Percentiles rank a stretch among this genome's conserved stretches.
These are phyloP conservation scores for Zaprionus vittiger DNA, from an alignment of 1,140 invertebrate species.

Conservation along the genomic window DNA sequence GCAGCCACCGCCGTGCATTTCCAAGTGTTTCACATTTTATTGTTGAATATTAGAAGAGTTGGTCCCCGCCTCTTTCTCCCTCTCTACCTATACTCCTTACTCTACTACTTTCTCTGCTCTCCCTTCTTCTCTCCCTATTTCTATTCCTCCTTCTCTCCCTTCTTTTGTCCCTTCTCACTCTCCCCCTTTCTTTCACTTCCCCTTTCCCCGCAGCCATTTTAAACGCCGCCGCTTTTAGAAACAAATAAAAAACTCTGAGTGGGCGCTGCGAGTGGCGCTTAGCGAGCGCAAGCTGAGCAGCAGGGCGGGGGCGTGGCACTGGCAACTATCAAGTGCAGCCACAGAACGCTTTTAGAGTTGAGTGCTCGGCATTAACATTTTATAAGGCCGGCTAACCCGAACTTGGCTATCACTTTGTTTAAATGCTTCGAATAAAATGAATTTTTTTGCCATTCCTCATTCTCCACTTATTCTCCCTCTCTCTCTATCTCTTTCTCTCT, in stretches of 20 bases:
- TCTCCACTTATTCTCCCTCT: conserved; percentile 4
- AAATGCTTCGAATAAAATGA: conserved; percentile 54
- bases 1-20: conserved; percentile 51
- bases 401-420: conserved; percentile 52
- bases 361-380: conserved; percentile 71
- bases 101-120: neutral
- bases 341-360: conserved; percentile 67
- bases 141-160: neutral
- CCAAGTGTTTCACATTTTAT: conserved; percentile 52
- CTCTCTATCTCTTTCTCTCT: conserved; percentile 13
- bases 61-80: neutral
- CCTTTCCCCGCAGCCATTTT: conserved; percentile 11
- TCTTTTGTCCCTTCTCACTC: neutral
- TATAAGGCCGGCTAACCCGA: conserved; percentile 36
- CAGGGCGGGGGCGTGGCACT: neutral
- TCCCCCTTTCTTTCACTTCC: neutral
- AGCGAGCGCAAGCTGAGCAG: neutral
- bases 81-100: too few species aligned
- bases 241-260: conserved; percentile 40
- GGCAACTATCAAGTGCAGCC: conserved; percentile 52
- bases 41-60: conserved; percentile 26
- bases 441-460: conserved; percentile 1
- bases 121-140: neutral
- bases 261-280: neutral
- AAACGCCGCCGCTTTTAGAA: conserved; percentile 38